Conservation (phyloP, 2,797 vertebrate genomes). For the Macrochelys suwanniensis region DNA sequence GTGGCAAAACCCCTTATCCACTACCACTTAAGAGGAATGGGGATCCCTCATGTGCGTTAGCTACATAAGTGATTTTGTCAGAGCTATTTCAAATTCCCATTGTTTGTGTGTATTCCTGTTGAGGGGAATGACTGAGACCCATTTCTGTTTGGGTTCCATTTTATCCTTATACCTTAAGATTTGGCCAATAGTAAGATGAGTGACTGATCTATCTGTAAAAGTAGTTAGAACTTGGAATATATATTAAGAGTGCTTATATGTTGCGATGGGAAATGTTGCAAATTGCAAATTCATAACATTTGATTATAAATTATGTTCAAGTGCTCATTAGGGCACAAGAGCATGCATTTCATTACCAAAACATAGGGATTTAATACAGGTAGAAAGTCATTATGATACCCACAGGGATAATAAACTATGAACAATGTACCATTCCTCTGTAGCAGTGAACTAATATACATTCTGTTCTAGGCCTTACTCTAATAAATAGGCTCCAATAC, state of each 20-base stretch:
- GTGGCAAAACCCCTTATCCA: background rate
- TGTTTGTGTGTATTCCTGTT: background rate
- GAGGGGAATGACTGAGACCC: background rate
- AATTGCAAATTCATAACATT: constrained; percentile 49
- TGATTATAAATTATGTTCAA: constrained; percentile 54
- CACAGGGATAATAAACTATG: constrained; percentile 37
- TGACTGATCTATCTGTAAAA: constrained; percentile 19
- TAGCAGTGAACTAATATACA: constrained; percentile 52
- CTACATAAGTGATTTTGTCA: background rate
- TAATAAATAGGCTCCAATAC: constrained; percentile 31
- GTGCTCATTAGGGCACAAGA: constrained; percentile 59
- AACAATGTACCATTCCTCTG: constrained; percentile 23
- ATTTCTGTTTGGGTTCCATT: background rate
- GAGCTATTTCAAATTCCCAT: fast-evolving
- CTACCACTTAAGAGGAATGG: background rate
- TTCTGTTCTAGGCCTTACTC: constrained; percentile 22
- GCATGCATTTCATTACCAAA: constrained; percentile 63
- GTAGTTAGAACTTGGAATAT: background rate
- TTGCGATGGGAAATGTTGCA: constrained; percentile 26
- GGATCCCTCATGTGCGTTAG: background rate
- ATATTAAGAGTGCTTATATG: constrained; percentile 3
- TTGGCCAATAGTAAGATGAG: background rate
- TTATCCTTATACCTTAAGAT: background rate
- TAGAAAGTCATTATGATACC: constrained; percentile 59
- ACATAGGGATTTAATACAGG: constrained; percentile 51